Conservation (phyloP, 1,140 invertebrate species). For the Habropoda laboriosa region DNA sequence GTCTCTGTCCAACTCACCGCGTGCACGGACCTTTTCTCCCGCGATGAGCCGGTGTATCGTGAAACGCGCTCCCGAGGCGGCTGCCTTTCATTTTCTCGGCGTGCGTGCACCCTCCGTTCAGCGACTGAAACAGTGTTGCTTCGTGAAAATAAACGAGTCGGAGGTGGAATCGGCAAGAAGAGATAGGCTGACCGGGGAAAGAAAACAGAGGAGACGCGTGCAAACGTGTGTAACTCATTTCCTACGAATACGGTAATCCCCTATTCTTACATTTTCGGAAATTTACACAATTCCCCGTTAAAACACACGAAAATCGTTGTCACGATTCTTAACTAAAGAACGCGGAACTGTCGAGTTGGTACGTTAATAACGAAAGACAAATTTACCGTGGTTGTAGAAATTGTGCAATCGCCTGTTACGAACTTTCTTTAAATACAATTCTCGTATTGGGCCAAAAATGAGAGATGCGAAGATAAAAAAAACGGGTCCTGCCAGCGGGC, state of each 20-base stretch:
- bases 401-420: conserved; percentile 1
- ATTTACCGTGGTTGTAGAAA: not conserved
- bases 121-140: conserved; percentile 68
- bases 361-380: too few relatives aligned
- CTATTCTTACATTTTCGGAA: too few relatives aligned
- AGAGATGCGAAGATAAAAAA: conserved; percentile 40
- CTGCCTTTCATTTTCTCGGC: conserved; percentile 61
- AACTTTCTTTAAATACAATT: conserved; percentile 41
- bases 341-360: too few relatives aligned
- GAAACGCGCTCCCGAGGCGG: conserved; percentile 65
- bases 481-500: conserved; percentile 26
- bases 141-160: conserved; percentile 45
- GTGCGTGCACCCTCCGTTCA: conserved; percentile 65
- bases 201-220: conserved; percentile 30
- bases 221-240: conserved; percentile 34
- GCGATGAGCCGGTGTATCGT: conserved; percentile 59
- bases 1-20: conserved; percentile 55
- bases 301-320: not conserved
- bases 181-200: conserved; percentile 13
- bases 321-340: too few relatives aligned
- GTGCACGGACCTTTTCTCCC: conserved; percentile 49
- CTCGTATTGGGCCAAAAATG: conserved; percentile 46
- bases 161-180: conserved; percentile 46
- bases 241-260: too few relatives aligned
- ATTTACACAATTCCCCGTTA: too few relatives aligned